These are phyloP conservation scores for Dendronephthya gigantea DNA, from an alignment of 64 coral and sea anemone species.

Conservation along the genomic window DNA sequence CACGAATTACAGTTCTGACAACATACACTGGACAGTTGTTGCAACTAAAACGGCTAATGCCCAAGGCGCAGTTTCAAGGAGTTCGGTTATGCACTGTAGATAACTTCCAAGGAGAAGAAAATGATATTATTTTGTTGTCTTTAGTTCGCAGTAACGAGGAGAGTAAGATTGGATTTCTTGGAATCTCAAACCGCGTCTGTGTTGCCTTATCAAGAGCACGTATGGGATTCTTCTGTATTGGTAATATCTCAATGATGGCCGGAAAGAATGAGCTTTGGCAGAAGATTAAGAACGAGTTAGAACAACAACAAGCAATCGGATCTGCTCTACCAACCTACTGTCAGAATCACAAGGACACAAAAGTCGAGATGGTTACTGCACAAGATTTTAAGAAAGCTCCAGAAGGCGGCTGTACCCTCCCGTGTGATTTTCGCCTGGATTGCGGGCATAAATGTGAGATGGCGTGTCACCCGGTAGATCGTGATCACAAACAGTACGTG, in stretches of 20 bases:
- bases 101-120: slow-evolving; percentile 95
- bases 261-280: slow-evolving; percentile 47
- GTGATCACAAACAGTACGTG: slow-evolving; percentile 41
- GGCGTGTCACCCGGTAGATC: slow-evolving; percentile 55
- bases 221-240: slow-evolving; percentile 61
- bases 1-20: slow-evolving; percentile 77
- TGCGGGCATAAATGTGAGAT: slow-evolving; percentile 61
- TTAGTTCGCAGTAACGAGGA: slow-evolving; percentile 56
- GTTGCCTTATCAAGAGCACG: slow-evolving; percentile 72
- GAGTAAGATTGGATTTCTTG: slow-evolving; percentile 56
- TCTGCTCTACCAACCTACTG: slow-evolving; percentile 39
- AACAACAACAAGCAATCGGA: slow-evolving; percentile 32
- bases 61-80: slow-evolving; percentile 49
- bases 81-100: slow-evolving; percentile 72
- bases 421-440: slow-evolving; percentile 50
- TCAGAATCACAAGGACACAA: slow-evolving; percentile 36
- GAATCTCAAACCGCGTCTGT: slow-evolving; percentile 57
- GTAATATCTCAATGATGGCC: slow-evolving; percentile 46
- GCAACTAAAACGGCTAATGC: slow-evolving; percentile 68
- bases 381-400: slow-evolving; percentile 59
- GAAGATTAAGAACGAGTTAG: slow-evolving; percentile 36
- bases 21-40: slow-evolving; percentile 90
- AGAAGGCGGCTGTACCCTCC: slow-evolving; percentile 54
- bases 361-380: neutral
- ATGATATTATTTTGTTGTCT: slow-evolving; percentile 74